A percentile compares a stretch with the other conserved stretches of the same genome.
phyloP scores from a whole-genome alignment of 92 coral and sea anemone species.

The Isaurus tuberculatus region DNA sequence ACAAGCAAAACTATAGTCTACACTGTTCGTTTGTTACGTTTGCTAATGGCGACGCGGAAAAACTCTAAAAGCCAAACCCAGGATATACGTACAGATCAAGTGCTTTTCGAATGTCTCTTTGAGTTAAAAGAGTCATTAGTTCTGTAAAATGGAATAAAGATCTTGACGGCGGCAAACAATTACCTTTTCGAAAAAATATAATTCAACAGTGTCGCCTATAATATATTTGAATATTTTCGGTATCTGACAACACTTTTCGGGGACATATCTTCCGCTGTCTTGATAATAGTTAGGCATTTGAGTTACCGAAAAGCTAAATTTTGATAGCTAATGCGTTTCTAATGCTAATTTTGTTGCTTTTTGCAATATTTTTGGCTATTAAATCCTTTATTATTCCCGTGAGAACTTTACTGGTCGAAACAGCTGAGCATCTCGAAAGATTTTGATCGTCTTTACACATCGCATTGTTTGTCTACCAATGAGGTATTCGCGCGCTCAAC shows the following conservation, averaged over 20 bases:
- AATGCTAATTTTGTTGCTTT: conserved; percentile 51
- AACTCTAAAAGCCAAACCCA: neutral
- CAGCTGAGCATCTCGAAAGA: conserved; percentile 79
- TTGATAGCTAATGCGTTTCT: conserved; percentile 39
- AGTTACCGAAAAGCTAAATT: conserved; percentile 13
- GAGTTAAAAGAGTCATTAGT: conserved; percentile 16
- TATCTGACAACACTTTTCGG: conserved; percentile 5
- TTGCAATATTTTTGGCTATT: conserved; percentile 40
- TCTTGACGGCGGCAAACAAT: conserved; percentile 17
- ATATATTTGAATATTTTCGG: neutral
- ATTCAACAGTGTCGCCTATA: neutral
- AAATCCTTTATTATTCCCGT: conserved; percentile 77
- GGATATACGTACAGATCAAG: neutral
- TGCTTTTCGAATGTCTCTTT: neutral
- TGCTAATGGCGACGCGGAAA: neutral
- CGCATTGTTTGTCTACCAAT: conserved; percentile 78
- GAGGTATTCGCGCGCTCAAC: conserved; percentile 55
- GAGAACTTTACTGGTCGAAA: conserved; percentile 73
- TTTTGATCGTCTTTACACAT: conserved; percentile 66
- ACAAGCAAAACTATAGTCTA: neutral
- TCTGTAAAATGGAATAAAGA: conserved; percentile 33
- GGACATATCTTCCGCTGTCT: conserved; percentile 15
- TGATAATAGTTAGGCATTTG: conserved; percentile 30
- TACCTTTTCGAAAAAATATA: neutral
- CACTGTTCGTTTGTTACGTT: neutral